These are phyloP conservation scores for Tipula unca DNA, from an alignment of 2,888 invertebrate species.

Conservation along the genomic window DNA sequence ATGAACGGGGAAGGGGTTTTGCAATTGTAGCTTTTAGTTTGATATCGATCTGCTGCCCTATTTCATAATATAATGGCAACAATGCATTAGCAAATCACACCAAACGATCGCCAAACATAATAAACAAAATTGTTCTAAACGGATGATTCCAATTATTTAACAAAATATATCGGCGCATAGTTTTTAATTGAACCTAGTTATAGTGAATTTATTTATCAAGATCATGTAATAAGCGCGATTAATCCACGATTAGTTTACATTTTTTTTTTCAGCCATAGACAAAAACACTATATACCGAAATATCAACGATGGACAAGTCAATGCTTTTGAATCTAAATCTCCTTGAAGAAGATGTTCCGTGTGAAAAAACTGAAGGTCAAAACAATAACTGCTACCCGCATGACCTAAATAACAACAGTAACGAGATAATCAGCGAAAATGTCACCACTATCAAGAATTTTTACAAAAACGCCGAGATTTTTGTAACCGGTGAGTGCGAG, in stretches of 20 bases:
- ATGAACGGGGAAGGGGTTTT: no score
- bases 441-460: conserved; percentile 23
- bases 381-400: neutral
- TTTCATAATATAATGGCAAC: no score
- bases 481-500: conserved; percentile 33
- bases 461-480: conserved; percentile 34
- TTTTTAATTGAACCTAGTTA: neutral
- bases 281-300: no score
- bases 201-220: neutral
- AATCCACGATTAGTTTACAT: neutral
- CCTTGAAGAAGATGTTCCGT: neutral
- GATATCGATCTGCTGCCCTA: no score
- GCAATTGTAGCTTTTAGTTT: no score
- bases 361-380: neutral
- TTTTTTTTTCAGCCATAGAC: neutral
- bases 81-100: neutral
- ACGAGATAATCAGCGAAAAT: neutral
- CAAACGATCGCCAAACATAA: neutral
- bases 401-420: neutral
- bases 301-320: neutral
- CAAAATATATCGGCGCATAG: neutral
- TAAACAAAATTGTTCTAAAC: neutral
- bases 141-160: neutral
- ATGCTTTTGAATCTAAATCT: neutral
- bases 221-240: neutral